A percentile compares a stretch with the other conserved stretches of the same genome.
Evolutionary conservation across 1,140 invertebrate species (phyloP).

Genomic region (Lordiphosa mommai): DNA sequence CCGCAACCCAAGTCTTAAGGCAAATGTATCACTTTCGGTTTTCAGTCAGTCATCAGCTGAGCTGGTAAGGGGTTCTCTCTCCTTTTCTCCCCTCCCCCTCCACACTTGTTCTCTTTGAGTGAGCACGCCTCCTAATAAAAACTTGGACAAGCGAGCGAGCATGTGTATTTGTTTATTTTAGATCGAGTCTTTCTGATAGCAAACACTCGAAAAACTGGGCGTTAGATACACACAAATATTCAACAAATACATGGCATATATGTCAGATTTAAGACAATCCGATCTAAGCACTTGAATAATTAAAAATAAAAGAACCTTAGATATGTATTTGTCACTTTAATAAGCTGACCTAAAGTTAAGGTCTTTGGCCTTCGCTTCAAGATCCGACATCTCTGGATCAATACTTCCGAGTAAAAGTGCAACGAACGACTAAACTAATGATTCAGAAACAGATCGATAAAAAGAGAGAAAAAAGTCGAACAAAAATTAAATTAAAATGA

Average conservation of each 20-base stretch:
- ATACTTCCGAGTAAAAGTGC: too few species aligned
- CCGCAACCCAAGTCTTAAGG: constrained; percentile 28
- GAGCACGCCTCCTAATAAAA: constrained; percentile 50
- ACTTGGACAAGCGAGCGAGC: constrained; percentile 30
- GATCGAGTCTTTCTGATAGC: constrained; percentile 41
- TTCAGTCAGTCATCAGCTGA: constrained; percentile 45
- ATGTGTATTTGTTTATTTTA: constrained; percentile 51
- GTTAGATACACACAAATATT: constrained; percentile 11
- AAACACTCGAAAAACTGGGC: constrained; percentile 19
- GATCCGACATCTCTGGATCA: too few species aligned
- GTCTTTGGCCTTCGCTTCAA: too few species aligned
- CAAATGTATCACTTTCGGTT: constrained; percentile 71
- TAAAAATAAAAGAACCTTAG: neutral
- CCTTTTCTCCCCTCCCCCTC: constrained; percentile 5
- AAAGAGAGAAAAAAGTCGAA: too few species aligned
- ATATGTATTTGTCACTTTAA: too few species aligned
- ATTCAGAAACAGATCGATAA: too few species aligned
- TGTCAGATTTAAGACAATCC: neutral
- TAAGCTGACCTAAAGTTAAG: too few species aligned
- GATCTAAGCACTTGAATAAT: neutral
- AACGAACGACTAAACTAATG: too few species aligned
- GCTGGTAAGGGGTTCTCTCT: constrained; percentile 28
- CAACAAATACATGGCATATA: neutral
- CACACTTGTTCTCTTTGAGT: constrained; percentile 7
- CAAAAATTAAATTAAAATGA: too few species aligned